Conservation (phyloP, 2,113 vertebrate genomes). For the Alexandromys fortis region DNA sequence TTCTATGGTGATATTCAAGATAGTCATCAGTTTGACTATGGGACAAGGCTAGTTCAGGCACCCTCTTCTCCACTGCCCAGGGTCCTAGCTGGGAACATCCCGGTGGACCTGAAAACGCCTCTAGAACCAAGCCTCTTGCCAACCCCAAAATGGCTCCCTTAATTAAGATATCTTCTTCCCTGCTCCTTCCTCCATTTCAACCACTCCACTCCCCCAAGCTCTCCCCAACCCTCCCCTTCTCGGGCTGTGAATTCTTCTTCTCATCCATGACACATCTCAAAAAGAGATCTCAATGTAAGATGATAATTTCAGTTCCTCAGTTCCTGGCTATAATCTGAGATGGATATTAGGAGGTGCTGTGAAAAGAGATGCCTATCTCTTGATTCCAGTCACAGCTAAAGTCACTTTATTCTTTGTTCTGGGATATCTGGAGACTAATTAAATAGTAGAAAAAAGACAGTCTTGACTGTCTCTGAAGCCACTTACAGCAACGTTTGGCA, state of each 20-base stretch:
- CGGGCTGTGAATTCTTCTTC: not conserved
- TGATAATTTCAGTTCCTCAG: not conserved
- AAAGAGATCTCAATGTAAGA: not conserved
- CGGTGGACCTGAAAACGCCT: too few relatives aligned
- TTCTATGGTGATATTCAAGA: too few relatives aligned
- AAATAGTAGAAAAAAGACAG: conserved; percentile 8
- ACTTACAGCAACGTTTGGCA: conserved; percentile 12
- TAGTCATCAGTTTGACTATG: too few relatives aligned
- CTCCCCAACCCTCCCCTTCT: too few relatives aligned
- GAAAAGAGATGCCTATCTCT: not conserved
- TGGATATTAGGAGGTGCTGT: not conserved
- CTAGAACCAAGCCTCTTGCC: too few relatives aligned
- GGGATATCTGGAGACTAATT: conserved; percentile 36
- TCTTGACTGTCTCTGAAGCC: not conserved
- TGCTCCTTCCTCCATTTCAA: too few relatives aligned
- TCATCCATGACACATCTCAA: not conserved
- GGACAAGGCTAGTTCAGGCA: too few relatives aligned
- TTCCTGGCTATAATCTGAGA: not conserved
- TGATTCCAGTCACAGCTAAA: not conserved
- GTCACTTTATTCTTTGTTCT: conserved; percentile 34
- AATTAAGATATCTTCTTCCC: too few relatives aligned
- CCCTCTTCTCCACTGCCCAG: too few relatives aligned
- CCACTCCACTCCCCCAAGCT: too few relatives aligned
- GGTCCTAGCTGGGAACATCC: too few relatives aligned
- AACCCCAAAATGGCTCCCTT: too few relatives aligned